phyloP scores from a whole-genome alignment of 2,113 vertebrate genomes.

The Neodon shergylaensis region DNA sequence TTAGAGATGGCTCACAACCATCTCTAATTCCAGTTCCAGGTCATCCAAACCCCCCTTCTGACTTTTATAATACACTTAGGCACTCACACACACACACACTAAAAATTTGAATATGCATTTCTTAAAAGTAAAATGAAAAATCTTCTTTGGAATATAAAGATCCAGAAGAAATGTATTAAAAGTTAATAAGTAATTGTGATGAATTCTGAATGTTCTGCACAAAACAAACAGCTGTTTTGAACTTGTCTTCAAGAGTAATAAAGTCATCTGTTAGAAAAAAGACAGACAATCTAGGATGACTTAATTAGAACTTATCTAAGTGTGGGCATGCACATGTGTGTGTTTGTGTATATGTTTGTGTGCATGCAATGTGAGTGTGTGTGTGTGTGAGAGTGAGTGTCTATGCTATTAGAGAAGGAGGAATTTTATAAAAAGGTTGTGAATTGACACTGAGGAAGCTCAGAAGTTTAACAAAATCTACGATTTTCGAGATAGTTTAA shows the following conservation, averaged over 20 bases:
- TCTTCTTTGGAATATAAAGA: not conserved
- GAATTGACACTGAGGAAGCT: constrained; percentile 69
- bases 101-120: not conserved
- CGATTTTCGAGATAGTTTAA: constrained; percentile 86
- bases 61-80: not conserved
- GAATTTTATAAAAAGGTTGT: not conserved
- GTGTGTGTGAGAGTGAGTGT: not conserved
- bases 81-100: not conserved
- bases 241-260: constrained; percentile 55
- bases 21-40: not conserved
- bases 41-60: not conserved
- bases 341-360: not conserved
- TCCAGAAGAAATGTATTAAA: not conserved
- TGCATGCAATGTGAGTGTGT: not conserved
- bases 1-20: not conserved
- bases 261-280: constrained; percentile 42
- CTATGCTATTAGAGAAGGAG: not conserved
- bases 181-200: not conserved
- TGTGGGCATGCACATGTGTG: not conserved
- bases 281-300: not conserved
- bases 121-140: not conserved
- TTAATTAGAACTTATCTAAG: constrained; percentile 7
- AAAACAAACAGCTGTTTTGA: constrained; percentile 65
- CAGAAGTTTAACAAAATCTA: constrained; percentile 83
- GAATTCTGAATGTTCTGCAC: constrained; percentile 38